Evolutionary conservation across 2,888 invertebrate species (phyloP).

Genomic region (Rhogogaster chlorosoma): DNA sequence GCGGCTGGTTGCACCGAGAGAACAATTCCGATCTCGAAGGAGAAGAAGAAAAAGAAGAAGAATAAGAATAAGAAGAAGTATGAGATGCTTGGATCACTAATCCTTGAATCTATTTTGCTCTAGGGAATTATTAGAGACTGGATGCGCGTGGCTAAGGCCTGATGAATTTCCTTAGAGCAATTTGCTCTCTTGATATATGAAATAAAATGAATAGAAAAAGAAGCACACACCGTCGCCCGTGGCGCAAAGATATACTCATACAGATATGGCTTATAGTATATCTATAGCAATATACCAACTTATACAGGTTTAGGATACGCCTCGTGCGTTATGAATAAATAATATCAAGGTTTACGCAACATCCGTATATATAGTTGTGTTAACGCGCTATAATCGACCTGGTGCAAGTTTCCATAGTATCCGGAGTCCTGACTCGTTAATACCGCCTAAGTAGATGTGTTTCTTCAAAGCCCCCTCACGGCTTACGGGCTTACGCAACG

Average conservation of each 20-base stretch:
- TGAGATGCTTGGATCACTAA: background rate
- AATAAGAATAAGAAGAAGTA: background rate
- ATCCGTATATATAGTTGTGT: background rate
- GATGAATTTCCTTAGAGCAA: conserved; percentile 16
- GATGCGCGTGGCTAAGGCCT: conserved; percentile 1
- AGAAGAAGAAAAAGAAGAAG: background rate
- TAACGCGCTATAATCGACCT: background rate
- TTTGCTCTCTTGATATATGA: conserved; percentile 9
- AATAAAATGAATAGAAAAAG: background rate
- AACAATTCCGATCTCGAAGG: background rate
- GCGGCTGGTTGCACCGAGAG: background rate
- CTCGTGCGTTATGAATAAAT: conserved; percentile 22
- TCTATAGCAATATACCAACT: background rate
- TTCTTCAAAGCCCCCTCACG: background rate
- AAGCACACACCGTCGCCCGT: conserved; percentile 3
- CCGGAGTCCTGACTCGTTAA: background rate
- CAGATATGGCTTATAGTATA: background rate
- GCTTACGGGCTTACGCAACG: conserved; percentile 13
- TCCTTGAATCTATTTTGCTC: conserved; percentile 18
- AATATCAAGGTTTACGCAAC: conserved; percentile 23
- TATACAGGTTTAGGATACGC: background rate
- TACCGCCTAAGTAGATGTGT: no score
- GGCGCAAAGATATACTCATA: conserved; percentile 10
- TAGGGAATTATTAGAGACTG: conserved; percentile 6
- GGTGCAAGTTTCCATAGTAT: conserved; percentile 8